Percentiles rank a stretch among this genome's conserved stretches.
Conservation (phyloP, 2,113 vertebrate genomes). For the Scolopax mira region DNA sequence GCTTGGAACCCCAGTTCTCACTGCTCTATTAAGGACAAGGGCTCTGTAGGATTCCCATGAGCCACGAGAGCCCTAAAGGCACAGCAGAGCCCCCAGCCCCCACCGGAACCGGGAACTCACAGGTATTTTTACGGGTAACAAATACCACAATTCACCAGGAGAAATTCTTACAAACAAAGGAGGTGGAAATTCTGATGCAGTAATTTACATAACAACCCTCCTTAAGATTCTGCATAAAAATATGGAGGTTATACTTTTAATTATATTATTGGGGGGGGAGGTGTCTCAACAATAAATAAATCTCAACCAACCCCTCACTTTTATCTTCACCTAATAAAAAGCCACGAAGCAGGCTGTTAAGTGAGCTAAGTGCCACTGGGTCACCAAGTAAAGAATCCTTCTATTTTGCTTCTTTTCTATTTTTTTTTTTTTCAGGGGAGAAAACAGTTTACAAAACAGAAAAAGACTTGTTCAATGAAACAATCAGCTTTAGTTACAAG, state of each 20-base stretch:
- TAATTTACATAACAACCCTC: background rate
- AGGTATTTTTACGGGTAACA: background rate
- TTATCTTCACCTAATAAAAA: constrained; percentile 51
- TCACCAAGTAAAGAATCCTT: constrained; percentile 37
- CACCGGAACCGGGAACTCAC: background rate
- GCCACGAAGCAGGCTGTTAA: constrained; percentile 43
- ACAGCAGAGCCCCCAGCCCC: background rate
- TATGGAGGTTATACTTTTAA: background rate
- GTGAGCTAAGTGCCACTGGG: constrained; percentile 40
- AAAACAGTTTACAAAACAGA: constrained; percentile 76
- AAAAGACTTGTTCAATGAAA: constrained; percentile 72
- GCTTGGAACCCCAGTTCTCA: background rate
- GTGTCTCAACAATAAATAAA: background rate
- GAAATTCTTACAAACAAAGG: constrained; percentile 1
- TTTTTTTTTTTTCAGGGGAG: background rate
- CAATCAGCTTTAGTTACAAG: constrained; percentile 80
- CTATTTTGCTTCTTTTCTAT: background rate
- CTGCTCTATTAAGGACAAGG: background rate
- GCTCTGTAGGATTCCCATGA: background rate
- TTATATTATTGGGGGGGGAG: background rate
- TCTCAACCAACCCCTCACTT: background rate
- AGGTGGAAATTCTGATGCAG: constrained; percentile 12
- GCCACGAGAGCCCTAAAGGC: background rate
- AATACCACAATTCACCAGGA: background rate
- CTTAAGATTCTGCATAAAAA: background rate